These are phyloP conservation scores for Oryzias celebensis DNA, from an alignment of 2,113 vertebrate species.

Conservation along the genomic window DNA sequence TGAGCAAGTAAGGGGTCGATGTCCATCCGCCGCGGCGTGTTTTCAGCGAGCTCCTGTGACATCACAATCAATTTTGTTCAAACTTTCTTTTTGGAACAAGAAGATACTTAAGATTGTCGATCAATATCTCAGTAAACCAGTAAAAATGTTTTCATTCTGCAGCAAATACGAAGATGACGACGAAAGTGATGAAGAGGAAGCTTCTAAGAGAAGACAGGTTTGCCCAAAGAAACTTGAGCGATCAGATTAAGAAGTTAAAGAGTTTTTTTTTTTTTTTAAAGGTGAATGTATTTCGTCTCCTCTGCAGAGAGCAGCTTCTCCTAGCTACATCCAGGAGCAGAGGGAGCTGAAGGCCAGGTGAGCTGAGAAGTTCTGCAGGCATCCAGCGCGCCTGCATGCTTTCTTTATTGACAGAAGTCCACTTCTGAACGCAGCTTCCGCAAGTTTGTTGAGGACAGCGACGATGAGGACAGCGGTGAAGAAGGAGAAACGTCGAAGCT, in stretches of 20 bases:
- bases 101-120: too few relatives aligned
- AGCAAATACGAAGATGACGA: slow-evolving; percentile 91
- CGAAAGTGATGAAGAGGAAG: slow-evolving; percentile 74
- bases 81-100: too few relatives aligned
- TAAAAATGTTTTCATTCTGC: background rate
- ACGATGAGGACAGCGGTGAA: slow-evolving; percentile 27
- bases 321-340: slow-evolving; percentile 88
- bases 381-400: rapidly evolving
- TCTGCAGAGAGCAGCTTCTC: slow-evolving; percentile 72
- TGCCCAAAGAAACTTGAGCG: too few relatives aligned
- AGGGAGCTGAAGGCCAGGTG: slow-evolving; percentile 83
- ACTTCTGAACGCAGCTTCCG: slow-evolving; percentile 74
- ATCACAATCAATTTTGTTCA: too few relatives aligned
- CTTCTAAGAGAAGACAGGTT: slow-evolving; percentile 60
- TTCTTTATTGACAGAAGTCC: background rate
- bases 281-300: background rate
- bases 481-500: slow-evolving; percentile 53
- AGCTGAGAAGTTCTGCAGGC: background rate
- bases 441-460: slow-evolving; percentile 83
- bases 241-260: background rate
- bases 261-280: background rate
- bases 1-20: too few relatives aligned
- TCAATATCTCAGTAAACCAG: too few relatives aligned
- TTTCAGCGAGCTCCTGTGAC: too few relatives aligned
- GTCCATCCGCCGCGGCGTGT: too few relatives aligned